Evolutionary conservation across 2,888 invertebrate genomes (phyloP).

Genomic region (Labia minor): DNA sequence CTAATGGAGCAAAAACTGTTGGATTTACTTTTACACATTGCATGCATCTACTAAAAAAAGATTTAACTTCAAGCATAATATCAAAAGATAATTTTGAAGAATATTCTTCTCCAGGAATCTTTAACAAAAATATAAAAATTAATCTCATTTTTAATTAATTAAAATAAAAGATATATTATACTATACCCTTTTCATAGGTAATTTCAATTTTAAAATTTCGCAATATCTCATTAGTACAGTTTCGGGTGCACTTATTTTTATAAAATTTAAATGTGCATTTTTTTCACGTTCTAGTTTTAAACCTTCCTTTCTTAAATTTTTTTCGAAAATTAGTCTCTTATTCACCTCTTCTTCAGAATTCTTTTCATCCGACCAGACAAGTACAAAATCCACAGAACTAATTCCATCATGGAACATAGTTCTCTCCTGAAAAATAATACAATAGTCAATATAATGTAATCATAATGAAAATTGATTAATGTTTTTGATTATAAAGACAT

Average conservation of each 20-base stretch:
- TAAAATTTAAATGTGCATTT: slow-evolving; percentile 51
- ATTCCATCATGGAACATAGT: slow-evolving; percentile 43
- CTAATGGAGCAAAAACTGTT: slow-evolving; percentile 48
- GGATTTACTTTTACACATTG: slow-evolving; percentile 48
- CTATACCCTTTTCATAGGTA: slow-evolving; percentile 61
- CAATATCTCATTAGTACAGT: slow-evolving; percentile 61
- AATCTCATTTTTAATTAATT: too few relatives aligned
- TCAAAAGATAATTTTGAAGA: slow-evolving; percentile 35
- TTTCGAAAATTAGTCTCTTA: slow-evolving; percentile 37
- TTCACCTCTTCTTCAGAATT: slow-evolving; percentile 25
- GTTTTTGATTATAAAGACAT: too few relatives aligned
- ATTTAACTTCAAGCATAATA: slow-evolving; percentile 39
- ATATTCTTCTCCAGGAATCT: slow-evolving; percentile 36
- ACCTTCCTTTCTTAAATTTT: slow-evolving; percentile 41
- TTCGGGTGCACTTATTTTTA: slow-evolving; percentile 61
- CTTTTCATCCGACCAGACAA: slow-evolving; percentile 44
- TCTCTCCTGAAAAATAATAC: slow-evolving; percentile 43
- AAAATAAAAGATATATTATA: neutral
- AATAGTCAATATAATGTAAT: neutral
- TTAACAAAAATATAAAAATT: too few relatives aligned
- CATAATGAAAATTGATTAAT: neutral
- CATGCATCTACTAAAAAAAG: slow-evolving; percentile 37
- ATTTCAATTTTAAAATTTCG: slow-evolving; percentile 62
- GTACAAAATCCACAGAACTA: slow-evolving; percentile 48
- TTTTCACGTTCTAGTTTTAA: slow-evolving; percentile 50